Evolutionary conservation across 2,888 invertebrate species (phyloP), one percentile per base, ranked within the genome.

Genomic region (Mystacides longicornis): DNA sequence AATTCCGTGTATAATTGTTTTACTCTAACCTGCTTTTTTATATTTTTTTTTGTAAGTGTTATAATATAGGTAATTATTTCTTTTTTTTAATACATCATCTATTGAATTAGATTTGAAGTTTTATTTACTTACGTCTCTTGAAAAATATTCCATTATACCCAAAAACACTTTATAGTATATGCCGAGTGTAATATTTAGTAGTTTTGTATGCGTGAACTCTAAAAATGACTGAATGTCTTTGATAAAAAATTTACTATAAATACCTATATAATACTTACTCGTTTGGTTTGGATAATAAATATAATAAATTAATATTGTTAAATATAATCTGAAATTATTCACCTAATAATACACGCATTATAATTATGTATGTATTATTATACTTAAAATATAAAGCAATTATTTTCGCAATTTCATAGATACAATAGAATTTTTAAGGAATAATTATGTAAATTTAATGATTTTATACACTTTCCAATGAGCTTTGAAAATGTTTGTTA

Each of bases 211-310:
- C 11, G 48, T 48, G 23, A 48, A 48, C 48, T 48, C 23, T 23
- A 23, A 48, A 23, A 23, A 4, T 2, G 48, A 48, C 48, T 48
- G 48, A 48, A 23, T 48, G 48, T 23, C 22, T 48, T 48, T 48
- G 48, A 48, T 48, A 48, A 48, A 46, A 20, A 7, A 20, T 48
- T 48, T 48, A 48, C 48, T 23, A 48, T 21, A 46, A 46, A 20
- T 46, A 46, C 18, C 7, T 43, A 43, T 43, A 43, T 16, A 20
- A 46, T n/a, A n/a, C n/a, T n/a, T n/a, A n/a, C n/a, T n/a, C n/a
- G n/a, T n/a, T n/a, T n/a, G n/a, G n/a, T n/a, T n/a, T n/a, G n/a
- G n/a, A n/a, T n/a, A n/a, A n/a, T n/a, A n/a, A n/a, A n/a, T n/a
- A n/a, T n/a, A n/a, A n/a, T n/a, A n/a, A n/a, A n/a, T n/a, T n/a